A percentile compares a stretch with the other conserved stretches of the same genome.
phyloP scores from a whole-genome alignment of 1,140 invertebrate genomes.

The Pristionchus pacificus region DNA sequence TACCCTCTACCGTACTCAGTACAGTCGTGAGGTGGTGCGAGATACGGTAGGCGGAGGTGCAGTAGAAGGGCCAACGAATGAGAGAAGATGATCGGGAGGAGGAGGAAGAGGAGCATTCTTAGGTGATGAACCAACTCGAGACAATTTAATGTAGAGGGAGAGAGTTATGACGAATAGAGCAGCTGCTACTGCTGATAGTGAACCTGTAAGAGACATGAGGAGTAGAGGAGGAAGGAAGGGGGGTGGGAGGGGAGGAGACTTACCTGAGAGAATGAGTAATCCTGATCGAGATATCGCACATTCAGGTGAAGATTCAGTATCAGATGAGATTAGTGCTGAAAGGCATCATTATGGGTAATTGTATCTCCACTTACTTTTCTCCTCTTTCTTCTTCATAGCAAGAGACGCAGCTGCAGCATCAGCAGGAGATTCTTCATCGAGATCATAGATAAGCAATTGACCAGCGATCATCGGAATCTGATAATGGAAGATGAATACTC shows the following conservation, averaged over 20 bases:
- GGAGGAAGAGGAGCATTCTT: too few relatives aligned
- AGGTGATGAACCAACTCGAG: too few relatives aligned
- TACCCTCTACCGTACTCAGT: too few relatives aligned
- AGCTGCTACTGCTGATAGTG: not conserved
- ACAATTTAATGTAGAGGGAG: not conserved
- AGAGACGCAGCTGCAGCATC: slow-evolving; percentile 2
- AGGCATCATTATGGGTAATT: not conserved
- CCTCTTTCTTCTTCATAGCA: slow-evolving; percentile 1
- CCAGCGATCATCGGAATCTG: slow-evolving; percentile 51
- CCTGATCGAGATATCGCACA: not conserved
- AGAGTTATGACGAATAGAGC: not conserved
- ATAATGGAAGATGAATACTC: slow-evolving; percentile 10
- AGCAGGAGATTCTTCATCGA: slow-evolving; percentile 51
- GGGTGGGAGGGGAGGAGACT: too few relatives aligned
- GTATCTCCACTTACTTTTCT: not conserved
- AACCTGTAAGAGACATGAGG: not conserved
- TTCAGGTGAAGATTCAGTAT: not conserved
- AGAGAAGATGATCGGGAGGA: too few relatives aligned
- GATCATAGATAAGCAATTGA: slow-evolving; percentile 51
- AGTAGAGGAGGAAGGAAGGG: too few relatives aligned
- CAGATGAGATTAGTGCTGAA: not conserved
- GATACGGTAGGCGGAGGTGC: too few relatives aligned
- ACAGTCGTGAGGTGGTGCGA: too few relatives aligned
- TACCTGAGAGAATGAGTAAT: not conserved
- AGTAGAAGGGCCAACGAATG: too few relatives aligned